Percentiles rank a stretch among this genome's conserved stretches.
Conservation (phyloP, 2,888 invertebrate genomes). For the Oscheius sp. region DNA sequence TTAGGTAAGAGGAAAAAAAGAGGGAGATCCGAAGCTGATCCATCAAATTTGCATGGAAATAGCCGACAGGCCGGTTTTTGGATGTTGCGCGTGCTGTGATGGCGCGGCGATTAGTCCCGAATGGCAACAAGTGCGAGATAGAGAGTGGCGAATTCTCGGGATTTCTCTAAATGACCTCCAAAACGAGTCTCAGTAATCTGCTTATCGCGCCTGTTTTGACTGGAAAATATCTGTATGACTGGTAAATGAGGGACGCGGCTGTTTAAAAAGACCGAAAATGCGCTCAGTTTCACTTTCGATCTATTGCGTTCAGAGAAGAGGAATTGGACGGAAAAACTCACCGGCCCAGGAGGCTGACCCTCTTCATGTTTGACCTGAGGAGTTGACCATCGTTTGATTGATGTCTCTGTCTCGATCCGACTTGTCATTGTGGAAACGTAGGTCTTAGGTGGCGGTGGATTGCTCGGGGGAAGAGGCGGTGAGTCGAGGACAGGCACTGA, state of each 20-base stretch:
- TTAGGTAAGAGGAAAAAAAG: neutral
- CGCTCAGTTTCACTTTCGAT: constrained; percentile 7
- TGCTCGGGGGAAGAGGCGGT: constrained; percentile 16
- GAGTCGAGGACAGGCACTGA: constrained; percentile 44
- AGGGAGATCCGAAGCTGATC: constrained; percentile 13
- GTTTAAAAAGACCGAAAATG: constrained; percentile 11
- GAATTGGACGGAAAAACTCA: constrained; percentile 38
- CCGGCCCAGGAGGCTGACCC: constrained; percentile 61
- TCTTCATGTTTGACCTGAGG: constrained; percentile 55
- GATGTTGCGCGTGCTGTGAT: constrained; percentile 16
- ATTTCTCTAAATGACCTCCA: constrained; percentile 18
- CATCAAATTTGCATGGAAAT: constrained; percentile 33
- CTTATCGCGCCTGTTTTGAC: constrained; percentile 4
- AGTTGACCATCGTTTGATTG: constrained; percentile 59
- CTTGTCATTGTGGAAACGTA: constrained; percentile 62
- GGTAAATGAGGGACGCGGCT: no score
- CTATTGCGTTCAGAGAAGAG: neutral
- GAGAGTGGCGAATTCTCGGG: constrained; percentile 23
- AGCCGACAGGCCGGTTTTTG: constrained; percentile 30
- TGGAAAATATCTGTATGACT: no score
- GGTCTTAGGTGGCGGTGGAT: constrained; percentile 38
- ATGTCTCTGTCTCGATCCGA: constrained; percentile 55
- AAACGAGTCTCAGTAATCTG: constrained; percentile 18
- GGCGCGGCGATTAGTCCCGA: constrained; percentile 12
- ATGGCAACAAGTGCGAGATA: no score